Conservation (phyloP, 64 coral and sea anemone genomes). For the Pocillopora damicornis region DNA sequence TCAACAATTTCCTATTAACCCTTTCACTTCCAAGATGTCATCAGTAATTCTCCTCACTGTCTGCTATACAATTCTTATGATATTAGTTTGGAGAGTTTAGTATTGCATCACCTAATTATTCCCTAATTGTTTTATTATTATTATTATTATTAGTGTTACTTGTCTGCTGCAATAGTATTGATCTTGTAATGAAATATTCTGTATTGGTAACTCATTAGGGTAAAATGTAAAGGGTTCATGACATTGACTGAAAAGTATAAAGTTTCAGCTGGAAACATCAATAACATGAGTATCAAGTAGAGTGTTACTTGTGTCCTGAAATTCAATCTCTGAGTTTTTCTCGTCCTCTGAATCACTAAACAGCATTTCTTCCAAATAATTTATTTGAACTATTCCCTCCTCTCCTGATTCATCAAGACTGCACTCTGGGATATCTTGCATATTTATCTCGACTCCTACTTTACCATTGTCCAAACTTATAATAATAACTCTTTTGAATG, state of each 20-base stretch:
- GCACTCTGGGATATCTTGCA: slow-evolving; percentile 28
- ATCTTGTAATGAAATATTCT: no score
- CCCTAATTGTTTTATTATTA: no score
- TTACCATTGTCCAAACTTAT: slow-evolving; percentile 69
- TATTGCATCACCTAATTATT: no score
- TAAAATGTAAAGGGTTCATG: background rate
- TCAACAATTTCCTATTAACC: no score
- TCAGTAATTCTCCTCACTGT: no score
- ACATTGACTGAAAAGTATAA: background rate
- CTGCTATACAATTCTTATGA: no score
- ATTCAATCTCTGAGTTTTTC: background rate
- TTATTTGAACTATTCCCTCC: slow-evolving; percentile 50
- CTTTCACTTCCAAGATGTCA: no score
- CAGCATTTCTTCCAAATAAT: slow-evolving; percentile 53
- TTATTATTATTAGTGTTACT: no score
- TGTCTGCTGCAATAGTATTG: no score
- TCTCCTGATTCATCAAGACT: slow-evolving; percentile 27
- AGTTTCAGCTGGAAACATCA: background rate
- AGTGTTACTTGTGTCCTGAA: background rate
- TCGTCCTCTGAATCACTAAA: slow-evolving; percentile 21
- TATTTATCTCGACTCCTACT: slow-evolving; percentile 79
- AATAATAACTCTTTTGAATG: slow-evolving; percentile 79
- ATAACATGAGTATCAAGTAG: background rate
- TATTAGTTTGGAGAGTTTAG: no score
- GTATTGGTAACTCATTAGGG: no score